Evolutionary conservation across 2,888 invertebrate genomes (phyloP).

Genomic region (Teleiodes luculella): DNA sequence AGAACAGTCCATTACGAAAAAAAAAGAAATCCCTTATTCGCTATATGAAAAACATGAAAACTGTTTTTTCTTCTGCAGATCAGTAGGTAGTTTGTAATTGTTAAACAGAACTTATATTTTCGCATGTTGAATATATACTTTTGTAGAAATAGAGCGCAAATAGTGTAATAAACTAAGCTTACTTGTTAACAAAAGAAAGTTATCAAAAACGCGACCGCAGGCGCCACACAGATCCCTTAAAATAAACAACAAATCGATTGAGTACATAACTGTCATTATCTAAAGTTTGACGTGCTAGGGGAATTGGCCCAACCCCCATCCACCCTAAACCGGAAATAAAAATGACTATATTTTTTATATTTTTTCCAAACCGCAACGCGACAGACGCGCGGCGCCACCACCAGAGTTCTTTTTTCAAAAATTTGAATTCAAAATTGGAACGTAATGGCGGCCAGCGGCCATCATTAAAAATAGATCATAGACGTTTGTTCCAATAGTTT

Average conservation of each 20-base stretch:
- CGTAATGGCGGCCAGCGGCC: conserved; percentile 57
- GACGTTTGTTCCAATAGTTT: conserved; percentile 31
- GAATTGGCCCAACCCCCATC: conserved; percentile 35
- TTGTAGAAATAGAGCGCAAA: too few relatives aligned
- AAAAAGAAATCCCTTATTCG: too few relatives aligned
- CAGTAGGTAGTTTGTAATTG: too few relatives aligned
- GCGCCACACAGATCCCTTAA: conserved; percentile 21
- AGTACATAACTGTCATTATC: conserved; percentile 38
- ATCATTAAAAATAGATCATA: conserved; percentile 72
- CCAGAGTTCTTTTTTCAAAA: conserved; percentile 35
- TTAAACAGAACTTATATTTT: too few relatives aligned
- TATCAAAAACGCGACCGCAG: conserved; percentile 19
- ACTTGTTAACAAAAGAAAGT: too few relatives aligned
- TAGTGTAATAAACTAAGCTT: too few relatives aligned
- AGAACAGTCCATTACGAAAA: too few relatives aligned
- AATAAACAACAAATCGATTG: conserved; percentile 34
- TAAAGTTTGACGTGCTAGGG: conserved; percentile 26
- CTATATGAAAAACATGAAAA: too few relatives aligned
- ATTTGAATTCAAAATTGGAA: conserved; percentile 65
- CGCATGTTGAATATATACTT: too few relatives aligned
- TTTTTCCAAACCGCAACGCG: conserved; percentile 49
- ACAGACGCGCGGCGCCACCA: conserved; percentile 55
- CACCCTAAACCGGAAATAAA: conserved; percentile 34
- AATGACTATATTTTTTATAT: conserved; percentile 42
- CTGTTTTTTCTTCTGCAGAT: too few relatives aligned